phyloP scores from a whole-genome alignment of 2,113 vertebrate species.

The Euleptes europaea region DNA sequence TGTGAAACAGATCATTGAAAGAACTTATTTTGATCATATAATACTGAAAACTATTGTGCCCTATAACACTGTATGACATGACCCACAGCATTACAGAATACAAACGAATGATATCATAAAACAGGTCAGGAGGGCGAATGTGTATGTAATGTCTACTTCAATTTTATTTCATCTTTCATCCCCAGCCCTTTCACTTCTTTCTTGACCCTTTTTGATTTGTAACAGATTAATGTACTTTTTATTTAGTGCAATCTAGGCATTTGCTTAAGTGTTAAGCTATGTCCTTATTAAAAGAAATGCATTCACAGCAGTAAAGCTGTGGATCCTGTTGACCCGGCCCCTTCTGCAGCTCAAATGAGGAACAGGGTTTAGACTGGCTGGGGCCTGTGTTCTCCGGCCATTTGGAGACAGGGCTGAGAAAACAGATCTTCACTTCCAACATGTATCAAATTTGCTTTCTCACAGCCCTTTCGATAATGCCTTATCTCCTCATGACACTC shows the following conservation, averaged over 20 bases:
- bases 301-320: no score
- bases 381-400: no score
- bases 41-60: background rate
- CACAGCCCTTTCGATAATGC: background rate
- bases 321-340: no score
- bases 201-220: background rate
- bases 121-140: background rate
- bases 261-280: background rate
- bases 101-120: constrained; percentile 20
- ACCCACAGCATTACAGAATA: background rate
- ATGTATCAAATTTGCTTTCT: background rate
- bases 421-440: no score
- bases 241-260: background rate
- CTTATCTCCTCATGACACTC: background rate
- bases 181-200: background rate
- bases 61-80: background rate
- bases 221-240: constrained; percentile 12
- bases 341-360: no score
- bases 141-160: constrained; percentile 1
- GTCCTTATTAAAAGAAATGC: background rate
- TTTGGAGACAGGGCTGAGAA: no score
- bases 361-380: no score
- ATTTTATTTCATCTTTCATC: constrained; percentile 7
- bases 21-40: background rate
- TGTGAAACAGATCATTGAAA: background rate